Conservation (phyloP, 2,797 vertebrate genomes). For the Tokudaia tokunoshimensis region DNA sequence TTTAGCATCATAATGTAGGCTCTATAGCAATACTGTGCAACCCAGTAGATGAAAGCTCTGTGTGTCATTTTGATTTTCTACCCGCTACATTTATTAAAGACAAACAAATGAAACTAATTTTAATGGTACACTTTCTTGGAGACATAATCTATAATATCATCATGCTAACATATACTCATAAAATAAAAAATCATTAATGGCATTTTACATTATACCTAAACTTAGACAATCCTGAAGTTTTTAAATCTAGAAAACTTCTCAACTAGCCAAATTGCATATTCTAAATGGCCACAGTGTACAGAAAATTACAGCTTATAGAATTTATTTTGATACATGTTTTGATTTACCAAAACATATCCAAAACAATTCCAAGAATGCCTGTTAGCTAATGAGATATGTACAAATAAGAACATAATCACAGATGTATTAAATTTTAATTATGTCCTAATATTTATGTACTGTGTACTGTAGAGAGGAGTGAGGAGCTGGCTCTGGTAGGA, state of each 20-base stretch:
- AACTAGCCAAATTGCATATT: constrained; percentile 9
- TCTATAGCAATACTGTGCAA: neutral
- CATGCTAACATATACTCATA: neutral
- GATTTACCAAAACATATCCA: constrained; percentile 40
- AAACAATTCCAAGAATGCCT: constrained; percentile 39
- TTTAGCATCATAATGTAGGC: neutral
- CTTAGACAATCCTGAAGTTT: neutral
- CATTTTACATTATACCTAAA: neutral
- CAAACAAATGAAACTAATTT: neutral
- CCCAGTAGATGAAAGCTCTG: neutral
- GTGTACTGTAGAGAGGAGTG: neutral
- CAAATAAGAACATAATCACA: neutral
- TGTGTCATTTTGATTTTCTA: neutral
- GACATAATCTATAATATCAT: neutral
- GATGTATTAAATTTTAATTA: constrained; percentile 52
- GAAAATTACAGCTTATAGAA: neutral
- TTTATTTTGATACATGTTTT: constrained; percentile 42
- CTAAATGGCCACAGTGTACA: neutral
- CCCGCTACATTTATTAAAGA: neutral
- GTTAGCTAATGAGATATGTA: neutral
- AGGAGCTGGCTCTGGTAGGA: neutral
- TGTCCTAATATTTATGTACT: neutral
- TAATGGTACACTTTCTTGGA: neutral
- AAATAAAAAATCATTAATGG: neutral
- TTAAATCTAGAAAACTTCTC: neutral